phyloP scores from a whole-genome alignment of 2,113 vertebrate genomes.

The Bujurquina vittata region DNA sequence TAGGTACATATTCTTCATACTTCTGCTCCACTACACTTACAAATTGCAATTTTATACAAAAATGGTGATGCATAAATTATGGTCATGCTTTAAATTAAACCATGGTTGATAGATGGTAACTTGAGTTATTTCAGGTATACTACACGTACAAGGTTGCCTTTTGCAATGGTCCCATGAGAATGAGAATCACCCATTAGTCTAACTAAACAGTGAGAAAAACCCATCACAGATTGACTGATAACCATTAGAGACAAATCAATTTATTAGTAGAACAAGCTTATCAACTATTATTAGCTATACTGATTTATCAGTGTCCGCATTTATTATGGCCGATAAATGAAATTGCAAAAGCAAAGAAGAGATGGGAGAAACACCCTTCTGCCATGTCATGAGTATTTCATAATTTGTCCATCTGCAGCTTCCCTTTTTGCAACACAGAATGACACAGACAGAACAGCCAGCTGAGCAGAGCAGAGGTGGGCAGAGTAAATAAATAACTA shows the following conservation, averaged over 20 bases:
- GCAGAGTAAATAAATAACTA: background rate
- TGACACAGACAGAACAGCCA: too few relatives aligned
- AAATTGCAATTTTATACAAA: too few relatives aligned
- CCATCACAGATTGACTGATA: background rate
- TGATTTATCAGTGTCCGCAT: background rate
- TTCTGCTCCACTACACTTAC: too few relatives aligned
- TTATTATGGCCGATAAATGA: background rate
- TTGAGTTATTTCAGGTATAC: too few relatives aligned
- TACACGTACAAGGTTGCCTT: too few relatives aligned
- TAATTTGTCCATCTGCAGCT: background rate
- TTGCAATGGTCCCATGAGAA: too few relatives aligned
- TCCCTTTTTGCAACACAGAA: background rate
- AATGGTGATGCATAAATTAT: too few relatives aligned
- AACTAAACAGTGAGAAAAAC: slow-evolving; percentile 1
- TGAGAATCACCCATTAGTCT: background rate
- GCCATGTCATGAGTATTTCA: background rate
- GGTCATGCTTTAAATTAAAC: too few relatives aligned
- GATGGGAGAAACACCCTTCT: background rate
- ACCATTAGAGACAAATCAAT: background rate
- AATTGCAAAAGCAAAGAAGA: background rate
- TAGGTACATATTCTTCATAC: too few relatives aligned
- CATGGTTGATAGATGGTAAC: too few relatives aligned
- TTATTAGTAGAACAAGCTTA: background rate
- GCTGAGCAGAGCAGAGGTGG: too few relatives aligned
- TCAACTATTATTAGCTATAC: background rate